Percentiles rank a stretch among this genome's conserved stretches.
phyloP scores from a whole-genome alignment of 2,113 vertebrate species.

The Campylomormyrus tamandua region DNA sequence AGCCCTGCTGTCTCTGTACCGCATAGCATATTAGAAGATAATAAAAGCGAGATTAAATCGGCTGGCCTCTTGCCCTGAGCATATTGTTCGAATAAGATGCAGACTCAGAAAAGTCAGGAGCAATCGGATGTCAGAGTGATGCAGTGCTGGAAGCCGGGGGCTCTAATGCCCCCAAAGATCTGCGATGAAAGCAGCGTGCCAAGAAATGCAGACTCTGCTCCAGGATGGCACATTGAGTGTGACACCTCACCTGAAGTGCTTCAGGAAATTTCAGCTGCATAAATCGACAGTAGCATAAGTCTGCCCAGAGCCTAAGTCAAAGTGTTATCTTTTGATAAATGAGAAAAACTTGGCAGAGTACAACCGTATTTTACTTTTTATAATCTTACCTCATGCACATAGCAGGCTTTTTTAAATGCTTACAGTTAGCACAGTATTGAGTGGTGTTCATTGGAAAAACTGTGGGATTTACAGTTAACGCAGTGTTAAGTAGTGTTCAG shows the following conservation, averaged over 20 bases:
- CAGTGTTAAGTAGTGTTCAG: not conserved
- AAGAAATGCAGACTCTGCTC: not conserved
- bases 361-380: not conserved
- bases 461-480: not conserved
- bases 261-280: not conserved
- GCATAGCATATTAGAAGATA: not conserved
- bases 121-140: not conserved
- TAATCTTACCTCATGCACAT: not conserved
- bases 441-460: not conserved
- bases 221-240: not conserved
- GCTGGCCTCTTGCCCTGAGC: not conserved
- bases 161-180: not conserved
- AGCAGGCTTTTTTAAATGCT: not conserved
- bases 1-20: not conserved
- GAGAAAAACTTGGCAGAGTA: not conserved
- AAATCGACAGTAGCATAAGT: not conserved
- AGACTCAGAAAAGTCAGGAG: not conserved
- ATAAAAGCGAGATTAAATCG: not conserved
- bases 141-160: not conserved
- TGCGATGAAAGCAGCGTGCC: not conserved
- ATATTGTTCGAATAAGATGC: not conserved
- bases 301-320: not conserved
- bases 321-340: not conserved
- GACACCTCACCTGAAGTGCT: not conserved
- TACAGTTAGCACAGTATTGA: not conserved